Evolutionary conservation across 1,140 invertebrate species (phyloP).

Genomic region (Danaus plexippus): DNA sequence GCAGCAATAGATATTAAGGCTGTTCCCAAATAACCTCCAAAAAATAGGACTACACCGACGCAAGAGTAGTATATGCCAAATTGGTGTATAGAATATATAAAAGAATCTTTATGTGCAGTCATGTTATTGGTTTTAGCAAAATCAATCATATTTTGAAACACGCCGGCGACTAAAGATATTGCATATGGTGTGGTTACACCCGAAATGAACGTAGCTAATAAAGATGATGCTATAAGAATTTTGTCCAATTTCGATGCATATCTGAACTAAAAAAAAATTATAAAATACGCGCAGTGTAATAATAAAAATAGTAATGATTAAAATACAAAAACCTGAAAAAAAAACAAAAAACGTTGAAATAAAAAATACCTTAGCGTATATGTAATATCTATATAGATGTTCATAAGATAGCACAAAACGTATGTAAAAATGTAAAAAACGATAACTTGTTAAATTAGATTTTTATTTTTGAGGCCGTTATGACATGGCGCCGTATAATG

Average conservation of each 20-base stretch:
- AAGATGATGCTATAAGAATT: slow-evolving; percentile 25
- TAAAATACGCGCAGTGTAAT: too few relatives aligned
- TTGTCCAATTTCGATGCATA: slow-evolving; percentile 31
- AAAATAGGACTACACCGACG: slow-evolving; percentile 25
- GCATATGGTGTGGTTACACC: slow-evolving; percentile 29
- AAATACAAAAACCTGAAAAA: too few relatives aligned
- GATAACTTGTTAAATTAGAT: too few relatives aligned
- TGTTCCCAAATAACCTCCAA: slow-evolving; percentile 31
- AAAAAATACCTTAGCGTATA: too few relatives aligned
- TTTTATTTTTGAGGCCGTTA: too few relatives aligned
- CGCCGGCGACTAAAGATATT: slow-evolving; percentile 28
- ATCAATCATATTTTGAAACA: slow-evolving; percentile 35
- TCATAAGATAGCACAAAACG: too few relatives aligned
- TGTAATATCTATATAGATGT: too few relatives aligned
- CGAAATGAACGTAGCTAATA: slow-evolving; percentile 22
- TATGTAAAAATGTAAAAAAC: too few relatives aligned
- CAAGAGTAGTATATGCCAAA: slow-evolving; percentile 28
- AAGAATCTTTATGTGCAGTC: slow-evolving; percentile 11
- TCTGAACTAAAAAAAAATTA: slow-evolving; percentile 29
- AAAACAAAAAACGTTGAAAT: too few relatives aligned
- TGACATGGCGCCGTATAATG: too few relatives aligned
- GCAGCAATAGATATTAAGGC: slow-evolving; percentile 35
- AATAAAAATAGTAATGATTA: too few relatives aligned
- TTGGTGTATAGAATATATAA: slow-evolving; percentile 23
- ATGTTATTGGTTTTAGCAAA: slow-evolving; percentile 19